phyloP scores from a whole-genome alignment of 1,140 invertebrate genomes.

The Triops longicaudatus region DNA sequence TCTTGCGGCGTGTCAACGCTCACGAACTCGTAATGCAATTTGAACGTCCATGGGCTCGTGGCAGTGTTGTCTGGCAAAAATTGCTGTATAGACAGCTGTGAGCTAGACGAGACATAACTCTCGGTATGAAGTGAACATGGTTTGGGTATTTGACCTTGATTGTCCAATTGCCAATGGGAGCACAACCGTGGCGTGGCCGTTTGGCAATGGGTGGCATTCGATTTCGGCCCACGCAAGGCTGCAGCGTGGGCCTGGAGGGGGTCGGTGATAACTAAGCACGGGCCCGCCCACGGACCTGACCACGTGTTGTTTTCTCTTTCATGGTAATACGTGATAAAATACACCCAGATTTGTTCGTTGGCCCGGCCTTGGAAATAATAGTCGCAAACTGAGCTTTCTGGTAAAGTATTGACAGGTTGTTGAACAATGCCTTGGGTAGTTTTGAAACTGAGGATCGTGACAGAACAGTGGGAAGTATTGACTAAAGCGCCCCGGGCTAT shows the following conservation, averaged over 20 bases:
- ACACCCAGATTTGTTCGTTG: slow-evolving; percentile 71
- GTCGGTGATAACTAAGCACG: neutral
- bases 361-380: slow-evolving; percentile 56
- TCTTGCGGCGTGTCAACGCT: slow-evolving; percentile 14
- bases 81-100: neutral
- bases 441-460: slow-evolving; percentile 45
- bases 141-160: neutral
- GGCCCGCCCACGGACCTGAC: neutral
- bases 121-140: neutral
- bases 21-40: slow-evolving; percentile 21
- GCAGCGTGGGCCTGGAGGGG: neutral
- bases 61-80: neutral
- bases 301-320: neutral
- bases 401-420: slow-evolving; percentile 43
- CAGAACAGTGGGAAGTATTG: slow-evolving; percentile 47
- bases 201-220: neutral
- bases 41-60: slow-evolving; percentile 17
- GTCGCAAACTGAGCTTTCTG: slow-evolving; percentile 45
- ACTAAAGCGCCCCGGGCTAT: slow-evolving; percentile 63
- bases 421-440: slow-evolving; percentile 54
- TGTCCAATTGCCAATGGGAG: slow-evolving; percentile 18
- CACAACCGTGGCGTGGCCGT: slow-evolving; percentile 5
- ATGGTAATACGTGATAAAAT: slow-evolving; percentile 58
- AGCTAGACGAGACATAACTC: slow-evolving; percentile 18
- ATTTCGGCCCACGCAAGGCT: neutral